Conservation (phyloP, 2,888 invertebrate species). For the Cosmorhoe ocellata region DNA sequence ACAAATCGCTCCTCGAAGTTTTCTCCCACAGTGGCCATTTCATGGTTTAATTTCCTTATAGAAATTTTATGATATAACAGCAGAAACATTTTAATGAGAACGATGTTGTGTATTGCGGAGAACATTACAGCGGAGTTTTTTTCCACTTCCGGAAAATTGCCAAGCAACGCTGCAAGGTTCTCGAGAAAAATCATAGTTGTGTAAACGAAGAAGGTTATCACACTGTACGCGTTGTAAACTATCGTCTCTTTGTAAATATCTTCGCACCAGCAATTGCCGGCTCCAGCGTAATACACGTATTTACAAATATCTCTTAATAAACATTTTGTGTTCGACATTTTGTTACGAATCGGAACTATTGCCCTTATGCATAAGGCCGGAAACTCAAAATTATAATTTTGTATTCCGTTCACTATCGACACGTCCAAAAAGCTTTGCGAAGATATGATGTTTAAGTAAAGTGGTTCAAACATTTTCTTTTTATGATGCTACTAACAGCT, state of each 20-base stretch:
- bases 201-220: constrained; percentile 59
- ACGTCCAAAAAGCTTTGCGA: constrained; percentile 13
- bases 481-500: constrained; percentile 5
- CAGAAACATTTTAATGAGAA: constrained; percentile 65
- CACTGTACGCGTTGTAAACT: constrained; percentile 52
- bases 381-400: no score
- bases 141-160: constrained; percentile 65
- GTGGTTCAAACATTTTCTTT: neutral
- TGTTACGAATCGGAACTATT: neutral
- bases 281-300: constrained; percentile 65
- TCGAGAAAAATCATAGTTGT: constrained; percentile 67
- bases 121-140: constrained; percentile 74
- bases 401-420: constrained; percentile 6
- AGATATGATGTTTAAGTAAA: neutral
- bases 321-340: constrained; percentile 57
- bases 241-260: constrained; percentile 52
- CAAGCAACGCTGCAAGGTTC: constrained; percentile 65
- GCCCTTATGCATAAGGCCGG: no score
- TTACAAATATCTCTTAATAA: constrained; percentile 58
- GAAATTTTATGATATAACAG: constrained; percentile 63
- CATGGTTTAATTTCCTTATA: constrained; percentile 64
- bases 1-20: constrained; percentile 54
- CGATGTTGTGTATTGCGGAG: constrained; percentile 68
- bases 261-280: constrained; percentile 67
- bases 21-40: constrained; percentile 62